A percentile compares a stretch with the other conserved stretches of the same genome.
Conservation (phyloP, 2,797 vertebrate species). For the Coilia nasus region DNA sequence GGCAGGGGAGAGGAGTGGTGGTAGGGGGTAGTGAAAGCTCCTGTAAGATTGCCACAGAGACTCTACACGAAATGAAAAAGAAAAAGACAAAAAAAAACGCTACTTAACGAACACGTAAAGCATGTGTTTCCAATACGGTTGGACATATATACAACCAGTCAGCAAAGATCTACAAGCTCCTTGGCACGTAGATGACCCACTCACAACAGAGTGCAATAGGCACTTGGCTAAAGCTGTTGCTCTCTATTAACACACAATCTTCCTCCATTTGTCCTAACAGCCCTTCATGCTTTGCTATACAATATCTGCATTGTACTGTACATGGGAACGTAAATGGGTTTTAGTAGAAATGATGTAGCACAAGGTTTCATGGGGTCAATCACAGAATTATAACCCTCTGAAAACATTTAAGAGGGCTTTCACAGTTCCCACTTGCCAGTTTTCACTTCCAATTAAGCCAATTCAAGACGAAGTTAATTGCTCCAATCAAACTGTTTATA, state of each 20-base stretch:
- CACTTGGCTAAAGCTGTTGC: constrained; percentile 33
- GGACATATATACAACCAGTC: constrained; percentile 35
- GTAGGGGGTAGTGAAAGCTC: background rate
- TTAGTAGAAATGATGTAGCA: constrained; percentile 29
- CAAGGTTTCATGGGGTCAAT: constrained; percentile 25
- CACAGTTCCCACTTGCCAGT: background rate
- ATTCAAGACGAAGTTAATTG: constrained; percentile 10
- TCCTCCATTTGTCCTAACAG: constrained; percentile 31
- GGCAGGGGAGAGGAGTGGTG: constrained; percentile 18
- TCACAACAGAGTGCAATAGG: constrained; percentile 35
- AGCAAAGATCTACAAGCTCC: constrained; percentile 42
- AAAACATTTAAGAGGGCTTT: constrained; percentile 10
- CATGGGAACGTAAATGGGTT: constrained; percentile 27
- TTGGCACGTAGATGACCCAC: constrained; percentile 29
- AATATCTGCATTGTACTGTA: constrained; percentile 27
- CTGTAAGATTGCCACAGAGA: constrained; percentile 31
- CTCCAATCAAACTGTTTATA: constrained; percentile 4
- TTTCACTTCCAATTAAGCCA: background rate
- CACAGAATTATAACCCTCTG: constrained; percentile 15
- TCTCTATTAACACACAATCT: constrained; percentile 36
- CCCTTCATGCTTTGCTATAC: background rate
- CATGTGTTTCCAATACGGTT: constrained; percentile 56
- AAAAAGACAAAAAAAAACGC: constrained; percentile 49
- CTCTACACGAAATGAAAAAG: constrained; percentile 26
- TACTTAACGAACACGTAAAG: constrained; percentile 50